Conservation (phyloP, 2,113 vertebrate species). For the Leptocoma aspasia region DNA sequence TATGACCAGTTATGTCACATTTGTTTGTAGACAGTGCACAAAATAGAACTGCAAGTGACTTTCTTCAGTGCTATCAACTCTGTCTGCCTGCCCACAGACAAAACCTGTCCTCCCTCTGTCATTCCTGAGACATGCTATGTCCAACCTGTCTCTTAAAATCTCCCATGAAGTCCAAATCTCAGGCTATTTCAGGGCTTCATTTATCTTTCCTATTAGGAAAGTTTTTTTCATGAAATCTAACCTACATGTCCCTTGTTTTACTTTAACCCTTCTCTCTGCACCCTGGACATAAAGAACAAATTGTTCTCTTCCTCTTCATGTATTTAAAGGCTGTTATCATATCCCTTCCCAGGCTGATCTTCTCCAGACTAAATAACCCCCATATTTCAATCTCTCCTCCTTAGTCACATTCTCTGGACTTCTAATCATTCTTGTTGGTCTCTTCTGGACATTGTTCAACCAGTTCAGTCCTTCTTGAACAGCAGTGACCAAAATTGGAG, state of each 20-base stretch:
- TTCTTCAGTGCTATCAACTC: not conserved
- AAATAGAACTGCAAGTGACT: not conserved
- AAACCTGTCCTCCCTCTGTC: not conserved
- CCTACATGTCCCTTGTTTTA: not conserved
- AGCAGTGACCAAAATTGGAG: conserved; percentile 15
- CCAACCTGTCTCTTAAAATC: not conserved
- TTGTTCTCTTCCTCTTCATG: not conserved
- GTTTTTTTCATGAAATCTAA: not conserved
- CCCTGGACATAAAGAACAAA: not conserved
- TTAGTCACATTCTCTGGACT: not conserved
- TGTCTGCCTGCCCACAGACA: not conserved
- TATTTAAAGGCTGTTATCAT: conserved; percentile 9
- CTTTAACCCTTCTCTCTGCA: not conserved
- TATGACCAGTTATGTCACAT: not conserved
- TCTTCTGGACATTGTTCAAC: not conserved
- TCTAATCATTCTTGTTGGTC: not conserved
- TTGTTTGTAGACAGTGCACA: not conserved
- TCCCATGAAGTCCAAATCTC: not conserved
- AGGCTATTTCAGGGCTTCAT: not conserved
- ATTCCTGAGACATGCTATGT: not conserved
- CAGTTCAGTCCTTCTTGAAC: not conserved
- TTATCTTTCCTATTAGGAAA: not conserved
- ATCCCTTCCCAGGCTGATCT: not conserved
- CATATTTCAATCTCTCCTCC: conserved; percentile 22
- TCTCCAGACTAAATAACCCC: conserved; percentile 34